A percentile compares a stretch with the other conserved stretches of the same genome.
These are phyloP conservation scores for Brachyhypopomus gauderio DNA, from an alignment of 2,113 vertebrate species.

Conservation along the genomic window DNA sequence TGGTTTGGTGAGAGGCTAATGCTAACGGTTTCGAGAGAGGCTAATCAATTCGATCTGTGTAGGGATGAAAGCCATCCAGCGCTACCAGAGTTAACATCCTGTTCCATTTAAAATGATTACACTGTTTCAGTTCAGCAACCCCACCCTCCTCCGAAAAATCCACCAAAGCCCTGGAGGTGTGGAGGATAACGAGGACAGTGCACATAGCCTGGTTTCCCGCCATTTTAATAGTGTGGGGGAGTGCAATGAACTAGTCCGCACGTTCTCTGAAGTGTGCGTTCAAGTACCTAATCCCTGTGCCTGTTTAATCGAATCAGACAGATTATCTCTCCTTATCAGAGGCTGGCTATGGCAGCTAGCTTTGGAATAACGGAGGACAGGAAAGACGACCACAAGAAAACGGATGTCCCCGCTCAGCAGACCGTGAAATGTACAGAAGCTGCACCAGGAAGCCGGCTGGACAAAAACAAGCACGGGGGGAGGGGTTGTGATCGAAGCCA, in stretches of 20 bases:
- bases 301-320: conserved; percentile 65
- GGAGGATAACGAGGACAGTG: not conserved
- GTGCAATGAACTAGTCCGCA: not conserved
- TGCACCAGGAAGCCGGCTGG: not conserved
- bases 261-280: not conserved
- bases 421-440: conserved; percentile 36
- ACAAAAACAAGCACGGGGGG: conserved; percentile 53
- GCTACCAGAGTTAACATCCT: not conserved
- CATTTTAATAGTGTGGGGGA: conserved; percentile 1
- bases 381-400: not conserved
- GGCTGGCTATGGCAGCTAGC: conserved; percentile 41
- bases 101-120: conserved; percentile 15
- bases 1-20: not conserved
- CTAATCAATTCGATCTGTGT: conserved; percentile 8
- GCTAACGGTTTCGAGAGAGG: not conserved
- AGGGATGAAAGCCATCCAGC: too few relatives aligned
- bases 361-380: conserved; percentile 28
- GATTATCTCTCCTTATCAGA: conserved; percentile 56
- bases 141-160: not conserved
- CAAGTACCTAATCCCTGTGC: conserved; percentile 61
- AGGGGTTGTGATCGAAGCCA: conserved; percentile 46
- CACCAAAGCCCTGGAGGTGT: not conserved
- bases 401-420: not conserved
- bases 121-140: not conserved
- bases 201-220: too few relatives aligned